Base-by-base conservation (phyloP, 2,113 vertebrate species). In the Rhipidura dahli region DNA sequence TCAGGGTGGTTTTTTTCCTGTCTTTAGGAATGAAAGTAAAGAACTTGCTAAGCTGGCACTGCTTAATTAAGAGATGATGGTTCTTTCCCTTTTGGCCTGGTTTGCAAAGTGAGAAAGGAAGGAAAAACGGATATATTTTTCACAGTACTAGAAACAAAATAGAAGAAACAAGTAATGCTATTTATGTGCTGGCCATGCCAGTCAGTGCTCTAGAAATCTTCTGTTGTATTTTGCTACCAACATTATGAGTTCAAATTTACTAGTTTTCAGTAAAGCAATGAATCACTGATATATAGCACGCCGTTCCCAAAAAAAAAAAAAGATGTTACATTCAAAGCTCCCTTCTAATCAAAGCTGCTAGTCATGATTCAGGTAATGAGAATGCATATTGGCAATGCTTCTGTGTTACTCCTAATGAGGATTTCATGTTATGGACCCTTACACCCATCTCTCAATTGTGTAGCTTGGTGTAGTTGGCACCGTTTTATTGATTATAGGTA, bases 401-500 rank as follows among this genome's bases (percentile, higher is more conserved):
- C 78, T 31, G 6, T 94, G 87, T 80, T 61, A 56, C 86, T 63
- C 47, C 84, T 95, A 82, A 95, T 73, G 59, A 97, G 92, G 47
- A 87, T 90, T 96, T 85, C 60, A 56, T 47, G 93, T 89, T 75
- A n/a, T 92, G 84, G 83, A 91, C 83, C 66, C 47, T 92, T 80
- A 6, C 26, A 70, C 30, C 70, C 11, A 6, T 88, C 27, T 61
- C 60, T 23, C 93, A 91, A 11, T 84, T 89, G 50, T 35, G 63
- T 82, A 73, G 68, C 53, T 78, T 95, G 84, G 95, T 96, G 92
- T 83, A 92, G 31, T 77, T 96, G 33, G 95, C 94, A 92, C 75
- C 59, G 6, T 94, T 95, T 96, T 84, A 89, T 85, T 96, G 86
- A 85, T 69, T 93, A 22, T 54, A 90, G 65, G 81, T 90, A 79